Evolutionary conservation across 2,113 vertebrate genomes (phyloP).

Genomic region (Oostethus manadensis): DNA sequence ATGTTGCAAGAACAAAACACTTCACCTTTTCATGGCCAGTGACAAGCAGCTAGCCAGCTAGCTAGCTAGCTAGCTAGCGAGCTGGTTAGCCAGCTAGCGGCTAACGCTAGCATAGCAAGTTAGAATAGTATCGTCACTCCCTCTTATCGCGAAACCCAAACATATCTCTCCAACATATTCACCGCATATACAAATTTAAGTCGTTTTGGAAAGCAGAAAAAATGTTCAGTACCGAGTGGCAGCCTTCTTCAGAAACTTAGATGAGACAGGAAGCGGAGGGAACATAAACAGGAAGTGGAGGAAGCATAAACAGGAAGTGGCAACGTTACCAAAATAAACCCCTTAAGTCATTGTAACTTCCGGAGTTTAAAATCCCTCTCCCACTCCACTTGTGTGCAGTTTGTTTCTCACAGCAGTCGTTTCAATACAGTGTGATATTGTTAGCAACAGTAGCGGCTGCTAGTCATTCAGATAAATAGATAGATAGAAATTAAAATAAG

Average conservation of each 20-base stretch:
- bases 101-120: background rate
- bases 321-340: background rate
- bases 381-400: too few species aligned
- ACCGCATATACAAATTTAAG: background rate
- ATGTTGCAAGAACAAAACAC: background rate
- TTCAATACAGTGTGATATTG: too few species aligned
- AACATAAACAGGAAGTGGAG: background rate
- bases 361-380: too few species aligned
- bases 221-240: background rate
- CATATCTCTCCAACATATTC: background rate
- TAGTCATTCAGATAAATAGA: too few species aligned
- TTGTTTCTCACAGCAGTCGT: too few species aligned
- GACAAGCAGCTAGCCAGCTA: background rate
- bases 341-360: too few species aligned
- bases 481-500: too few species aligned
- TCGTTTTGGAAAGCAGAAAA: background rate
- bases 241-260: background rate
- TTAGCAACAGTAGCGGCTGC: too few species aligned
- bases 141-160: too few species aligned
- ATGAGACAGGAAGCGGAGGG: background rate
- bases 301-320: background rate
- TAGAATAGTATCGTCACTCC: background rate
- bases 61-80: background rate
- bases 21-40: background rate
- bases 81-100: background rate